Evolutionary conservation across 1,140 invertebrate genomes (phyloP), one percentile per base, ranked within the genome.

Genomic region (Drosophila asahinai): DNA sequence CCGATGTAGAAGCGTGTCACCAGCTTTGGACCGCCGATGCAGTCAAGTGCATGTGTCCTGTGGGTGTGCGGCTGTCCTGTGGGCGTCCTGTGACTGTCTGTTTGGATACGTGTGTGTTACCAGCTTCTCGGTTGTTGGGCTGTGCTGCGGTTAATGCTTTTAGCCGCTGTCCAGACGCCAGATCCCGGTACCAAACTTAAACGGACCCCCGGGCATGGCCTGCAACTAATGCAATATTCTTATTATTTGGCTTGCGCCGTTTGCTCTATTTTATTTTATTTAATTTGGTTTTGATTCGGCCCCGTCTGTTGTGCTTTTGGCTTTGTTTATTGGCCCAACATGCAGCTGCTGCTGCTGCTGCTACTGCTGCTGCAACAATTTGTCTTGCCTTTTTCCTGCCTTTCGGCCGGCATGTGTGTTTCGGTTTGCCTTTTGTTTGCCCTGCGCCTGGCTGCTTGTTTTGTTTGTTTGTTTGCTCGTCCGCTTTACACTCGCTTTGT

Each of bases 191-290:
- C 15, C 1, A 33, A 61, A 30, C 17, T 17, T 40, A 36, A 70
- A 54, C 54, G 51, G n/a, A 25, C 36, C 71, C 49, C 33, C 30
- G 36, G 54, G 67, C 67, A 38, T 51, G 33, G 30, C 47, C 38
- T 57, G 51, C 54, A 89, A 79, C 86, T 87, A 87, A 87, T 87
- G 86, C 84, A 84, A 87, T 87, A 87, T 90, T 87, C 86, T 81
- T 87, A 89, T 90, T 87, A 87, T 89, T 89, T 83, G 81, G 73
- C 62, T 83, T 74, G 70, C 80, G 63, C 80, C 80, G 81, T 78
- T 78, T 81, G 52, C 67, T 83, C 52, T 65, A 57, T 75, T 66
- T 87, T 80, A 65, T 78, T 87, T 89, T 65, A 87, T 87, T 90
- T 87, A 79, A 87, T 87, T 87, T 81, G 77, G 48, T 74, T 87